Base-by-base conservation (phyloP, 2,888 invertebrate genomes). In the Periphyllus acericola region DNA sequence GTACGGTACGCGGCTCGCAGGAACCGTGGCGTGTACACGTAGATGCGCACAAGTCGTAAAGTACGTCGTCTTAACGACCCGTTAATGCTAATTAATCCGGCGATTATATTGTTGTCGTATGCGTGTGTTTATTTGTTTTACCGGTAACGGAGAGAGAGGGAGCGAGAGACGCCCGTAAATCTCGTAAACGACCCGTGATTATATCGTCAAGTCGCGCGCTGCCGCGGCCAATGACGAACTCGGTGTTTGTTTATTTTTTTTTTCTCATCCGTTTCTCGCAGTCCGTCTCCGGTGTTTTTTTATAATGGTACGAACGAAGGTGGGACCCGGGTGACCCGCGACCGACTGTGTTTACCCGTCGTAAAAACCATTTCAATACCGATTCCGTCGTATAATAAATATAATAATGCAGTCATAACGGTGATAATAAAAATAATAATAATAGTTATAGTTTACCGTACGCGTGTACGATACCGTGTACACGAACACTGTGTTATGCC, bases 71-170 rank as follows among this genome's bases (percentile, higher is more conserved):
- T 71, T 86, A 80, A 86, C 71, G 79, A 25, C 66, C 87, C 32
- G 81, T 87, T 87, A 81, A 81, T 75, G 87, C 81, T 87, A 87
- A 87, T 87, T 87, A 87, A 87, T 87, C 34, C 80, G 80, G 72
- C 60, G 80, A 81, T 87, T 80, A 78, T 85, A 72, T 71, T 78
- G 76, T 85, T 72, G 85, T 85, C 40, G 76, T 68, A 17, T 75
- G 46, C 32, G 52, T n/a, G 0, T 29, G 40, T 85, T 76, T 76
- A 29, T 46, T 29, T 66, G 36, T 83, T 68, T 68, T 68, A 68
- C 78, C 60, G 75, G 68, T 11, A 25, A 32, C 46, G 76, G 46
- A 46, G 1, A 46, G 46, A 9, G 46, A 46, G 46, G 5, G 46
- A 46, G 9, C 1, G 46, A 46, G 46, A 46, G 46, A 9, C 8